Evolutionary conservation across 1,140 invertebrate species (phyloP), one percentile per base, ranked within the genome.

Genomic region (Ephestia elutella): DNA sequence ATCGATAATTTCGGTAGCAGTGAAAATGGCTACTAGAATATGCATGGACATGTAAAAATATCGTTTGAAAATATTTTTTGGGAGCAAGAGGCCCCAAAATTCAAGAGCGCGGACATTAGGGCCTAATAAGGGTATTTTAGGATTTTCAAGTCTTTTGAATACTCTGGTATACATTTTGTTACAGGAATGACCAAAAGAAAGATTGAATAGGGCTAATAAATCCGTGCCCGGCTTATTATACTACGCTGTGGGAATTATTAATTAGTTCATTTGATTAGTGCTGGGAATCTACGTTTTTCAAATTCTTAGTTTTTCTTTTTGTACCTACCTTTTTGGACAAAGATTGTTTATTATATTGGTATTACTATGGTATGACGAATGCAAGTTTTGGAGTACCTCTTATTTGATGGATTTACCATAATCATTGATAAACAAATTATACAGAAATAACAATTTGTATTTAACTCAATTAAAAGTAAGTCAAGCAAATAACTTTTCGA

Each of bases 11-110:
- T 85, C 82, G 0, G 81, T 79, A 0, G 68, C 72, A 3, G 75
- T 79, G 48, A 86, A 87, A 19, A 82, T 21, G 3, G 71, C 70
- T 10, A 87, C 75, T 7, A 70, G 60, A 11, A 78, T n/a, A 61
- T 85, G 82, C 57, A 82, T 65, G 15, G 71, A 59, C n/a, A 84
- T 21, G 63, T 85, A 87, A 20, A 84, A 62, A 53, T 60, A 71
- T 68, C 64, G 72, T 51, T 55, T 70, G 5, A 56, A 60, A 17
- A 25, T 21, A 49, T 72, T 73, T 25, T 79, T 62, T 11, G 84
- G 84, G 35, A 87, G 55, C n/a, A 87, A 48, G 5, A 87, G 32
- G 5, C 84, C 84, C 84, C 82, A 85, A 56, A 87, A 85, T 61
- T 77, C 61, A 38, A 87, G 60, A 1, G 73, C 67, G 51, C 73